Evolutionary conservation across 2,113 vertebrate species (phyloP).

Genomic region (Ceratotherium simum): DNA sequence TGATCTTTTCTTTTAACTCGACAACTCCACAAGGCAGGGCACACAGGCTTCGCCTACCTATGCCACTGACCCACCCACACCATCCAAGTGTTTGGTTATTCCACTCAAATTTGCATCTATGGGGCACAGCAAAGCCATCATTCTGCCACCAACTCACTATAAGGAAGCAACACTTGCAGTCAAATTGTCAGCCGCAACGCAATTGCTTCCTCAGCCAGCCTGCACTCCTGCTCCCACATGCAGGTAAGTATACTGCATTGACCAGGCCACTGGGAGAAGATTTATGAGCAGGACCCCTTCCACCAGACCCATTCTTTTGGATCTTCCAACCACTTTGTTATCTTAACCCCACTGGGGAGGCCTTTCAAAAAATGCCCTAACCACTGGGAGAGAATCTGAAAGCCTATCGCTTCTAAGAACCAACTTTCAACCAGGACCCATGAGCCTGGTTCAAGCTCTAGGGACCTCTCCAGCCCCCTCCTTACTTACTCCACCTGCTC

Average conservation of each 20-base stretch:
- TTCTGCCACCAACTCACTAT: neutral
- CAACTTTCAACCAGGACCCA: neutral
- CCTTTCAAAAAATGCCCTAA: neutral
- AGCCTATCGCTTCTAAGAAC: neutral
- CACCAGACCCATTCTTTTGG: neutral
- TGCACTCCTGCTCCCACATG: neutral
- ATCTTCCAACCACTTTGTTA: neutral
- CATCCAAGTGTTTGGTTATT: neutral
- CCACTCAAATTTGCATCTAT: neutral
- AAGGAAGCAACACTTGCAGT: neutral
- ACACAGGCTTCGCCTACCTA: neutral
- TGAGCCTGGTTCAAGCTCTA: neutral
- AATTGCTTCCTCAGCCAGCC: neutral
- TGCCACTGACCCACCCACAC: neutral
- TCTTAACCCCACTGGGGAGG: neutral
- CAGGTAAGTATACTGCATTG: neutral
- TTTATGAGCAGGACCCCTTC: neutral
- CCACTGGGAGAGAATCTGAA: neutral
- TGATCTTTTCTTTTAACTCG: neutral
- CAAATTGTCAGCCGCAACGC: neutral
- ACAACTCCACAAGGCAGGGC: neutral
- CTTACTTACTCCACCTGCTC: neutral
- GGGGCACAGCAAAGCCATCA: neutral
- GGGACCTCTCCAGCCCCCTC: too few relatives aligned
- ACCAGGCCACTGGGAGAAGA: neutral